A percentile compares a stretch with the other conserved stretches of the same genome.
These are phyloP conservation scores for Aptenodytes patagonicus DNA, from an alignment of 2,113 vertebrate genomes.

Conservation along the genomic window DNA sequence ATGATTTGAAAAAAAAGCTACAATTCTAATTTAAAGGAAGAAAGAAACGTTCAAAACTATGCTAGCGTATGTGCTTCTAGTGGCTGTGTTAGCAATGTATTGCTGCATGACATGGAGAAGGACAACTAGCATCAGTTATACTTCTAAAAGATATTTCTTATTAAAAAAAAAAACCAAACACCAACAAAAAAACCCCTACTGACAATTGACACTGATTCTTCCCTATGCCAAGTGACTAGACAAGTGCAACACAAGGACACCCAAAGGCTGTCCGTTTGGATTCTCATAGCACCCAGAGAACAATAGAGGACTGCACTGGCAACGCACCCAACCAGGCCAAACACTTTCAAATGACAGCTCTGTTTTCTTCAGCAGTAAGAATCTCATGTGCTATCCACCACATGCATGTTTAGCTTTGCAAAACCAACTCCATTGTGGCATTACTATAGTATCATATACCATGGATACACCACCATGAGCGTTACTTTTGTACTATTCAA, in stretches of 20 bases:
- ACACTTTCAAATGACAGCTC: not conserved
- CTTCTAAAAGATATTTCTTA: not conserved
- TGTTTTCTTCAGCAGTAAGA: not conserved
- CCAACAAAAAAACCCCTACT: not conserved
- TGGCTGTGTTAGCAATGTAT: not conserved
- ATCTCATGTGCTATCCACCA: not conserved
- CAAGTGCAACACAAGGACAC: not conserved
- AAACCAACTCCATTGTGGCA: not conserved
- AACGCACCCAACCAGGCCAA: not conserved
- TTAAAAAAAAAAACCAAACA: not conserved
- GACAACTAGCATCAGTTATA: not conserved
- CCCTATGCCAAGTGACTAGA: not conserved
- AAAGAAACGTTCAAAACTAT: not conserved
- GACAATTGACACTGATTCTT: not conserved
- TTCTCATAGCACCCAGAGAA: not conserved
- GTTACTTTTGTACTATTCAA: not conserved
- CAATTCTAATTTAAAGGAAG: not conserved
- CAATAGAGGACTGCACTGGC: not conserved
- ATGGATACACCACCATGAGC: not conserved
- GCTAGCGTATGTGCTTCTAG: not conserved
- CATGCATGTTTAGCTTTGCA: not conserved
- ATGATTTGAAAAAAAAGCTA: not conserved
- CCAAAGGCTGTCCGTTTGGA: not conserved
- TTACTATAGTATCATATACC: fast-evolving
- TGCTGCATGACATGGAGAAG: not conserved